A percentile compares a stretch with the other conserved stretches of the same genome.
phyloP scores from a whole-genome alignment of 2,888 invertebrate genomes.

The Pammene fasciana region DNA sequence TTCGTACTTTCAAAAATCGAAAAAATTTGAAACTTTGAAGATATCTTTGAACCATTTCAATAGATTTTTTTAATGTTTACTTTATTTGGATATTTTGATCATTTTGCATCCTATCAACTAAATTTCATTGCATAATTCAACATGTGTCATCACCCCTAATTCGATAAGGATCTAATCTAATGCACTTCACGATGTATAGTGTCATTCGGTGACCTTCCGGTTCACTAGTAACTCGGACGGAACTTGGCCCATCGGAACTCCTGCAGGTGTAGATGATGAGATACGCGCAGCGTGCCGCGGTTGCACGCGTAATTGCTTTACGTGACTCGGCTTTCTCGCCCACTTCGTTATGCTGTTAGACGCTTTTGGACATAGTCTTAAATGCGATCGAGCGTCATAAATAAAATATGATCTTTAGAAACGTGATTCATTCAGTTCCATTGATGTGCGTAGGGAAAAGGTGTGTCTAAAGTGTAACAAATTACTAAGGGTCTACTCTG shows the following conservation, averaged over 20 bases:
- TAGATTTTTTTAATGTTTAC: too few species aligned
- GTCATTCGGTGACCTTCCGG: background rate
- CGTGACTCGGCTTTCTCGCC: conserved; percentile 59
- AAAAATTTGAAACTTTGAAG: too few species aligned
- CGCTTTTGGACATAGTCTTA: conserved; percentile 31
- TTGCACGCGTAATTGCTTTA: conserved; percentile 56
- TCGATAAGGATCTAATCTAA: too few species aligned
- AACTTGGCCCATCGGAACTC: conserved; percentile 40
- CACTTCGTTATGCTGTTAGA: conserved; percentile 36
- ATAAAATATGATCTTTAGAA: conserved; percentile 34
- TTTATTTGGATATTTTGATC: too few species aligned
- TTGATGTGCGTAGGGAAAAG: background rate
- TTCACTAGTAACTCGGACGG: background rate
- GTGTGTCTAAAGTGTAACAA: conserved; percentile 12
- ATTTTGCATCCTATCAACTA: too few species aligned
- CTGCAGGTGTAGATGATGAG: conserved; percentile 48
- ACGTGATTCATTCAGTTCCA: conserved; percentile 10
- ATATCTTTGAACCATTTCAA: too few species aligned
- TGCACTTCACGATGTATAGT: too few species aligned
- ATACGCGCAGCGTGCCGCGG: conserved; percentile 50
- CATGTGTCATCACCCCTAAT: too few species aligned
- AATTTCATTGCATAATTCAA: too few species aligned
- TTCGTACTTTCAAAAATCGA: too few species aligned
- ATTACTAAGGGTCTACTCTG: background rate
- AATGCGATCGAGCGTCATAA: conserved; percentile 28